Evolutionary conservation across 2,797 vertebrate genomes (phyloP).

Genomic region (Cynopterus sphinx): DNA sequence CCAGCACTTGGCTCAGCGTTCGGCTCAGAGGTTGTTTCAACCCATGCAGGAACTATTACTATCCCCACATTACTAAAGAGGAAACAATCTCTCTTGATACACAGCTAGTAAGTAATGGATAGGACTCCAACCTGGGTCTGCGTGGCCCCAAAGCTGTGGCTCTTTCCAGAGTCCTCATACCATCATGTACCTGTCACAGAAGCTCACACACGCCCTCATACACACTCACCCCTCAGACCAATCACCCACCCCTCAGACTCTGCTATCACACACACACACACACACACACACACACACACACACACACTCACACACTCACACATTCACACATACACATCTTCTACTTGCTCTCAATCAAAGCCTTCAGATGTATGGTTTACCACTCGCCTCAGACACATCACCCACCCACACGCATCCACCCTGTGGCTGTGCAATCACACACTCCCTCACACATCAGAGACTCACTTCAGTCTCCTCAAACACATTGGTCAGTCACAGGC

Average conservation of each 20-base stretch:
- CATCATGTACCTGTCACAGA: neutral
- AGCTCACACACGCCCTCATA: neutral
- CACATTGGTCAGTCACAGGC: neutral
- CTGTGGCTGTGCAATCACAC: neutral
- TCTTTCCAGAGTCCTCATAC: neutral
- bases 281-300: neutral
- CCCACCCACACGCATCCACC: neutral
- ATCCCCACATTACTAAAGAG: neutral
- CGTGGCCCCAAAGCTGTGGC: neutral
- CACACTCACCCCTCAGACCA: neutral
- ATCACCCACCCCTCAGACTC: neutral
- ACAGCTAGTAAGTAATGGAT: neutral
- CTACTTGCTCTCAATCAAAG: rapidly evolving
- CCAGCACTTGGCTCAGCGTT: neutral
- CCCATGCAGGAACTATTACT: neutral
- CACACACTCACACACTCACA: rapidly evolving
- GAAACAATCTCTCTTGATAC: neutral
- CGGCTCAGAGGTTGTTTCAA: neutral
- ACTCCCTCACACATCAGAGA: neutral
- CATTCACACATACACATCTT: neutral
- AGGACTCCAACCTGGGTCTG: neutral
- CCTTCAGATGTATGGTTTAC: neutral
- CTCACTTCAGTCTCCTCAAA: neutral
- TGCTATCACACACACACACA: too few species aligned
- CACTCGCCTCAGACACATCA: neutral